Conservation (phyloP, 35 echinoderm and acorn worm genomes). For the Ptychodera flava region DNA sequence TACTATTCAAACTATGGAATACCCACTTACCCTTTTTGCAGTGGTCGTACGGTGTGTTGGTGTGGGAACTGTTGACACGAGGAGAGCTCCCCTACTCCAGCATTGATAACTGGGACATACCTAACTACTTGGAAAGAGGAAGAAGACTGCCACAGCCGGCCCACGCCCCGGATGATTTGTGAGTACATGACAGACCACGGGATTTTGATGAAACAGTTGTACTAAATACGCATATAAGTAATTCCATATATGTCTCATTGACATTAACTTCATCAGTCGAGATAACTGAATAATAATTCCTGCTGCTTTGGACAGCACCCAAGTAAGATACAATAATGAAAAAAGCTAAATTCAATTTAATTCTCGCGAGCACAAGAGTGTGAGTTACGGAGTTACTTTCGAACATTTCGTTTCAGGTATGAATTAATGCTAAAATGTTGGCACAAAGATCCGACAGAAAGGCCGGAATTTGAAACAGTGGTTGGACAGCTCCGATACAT, state of each 20-base stretch:
- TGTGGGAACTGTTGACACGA: too few species aligned
- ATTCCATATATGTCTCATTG: neutral
- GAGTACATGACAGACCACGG: constrained; percentile 19
- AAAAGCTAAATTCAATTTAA: neutral
- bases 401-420: constrained; percentile 30
- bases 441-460: constrained; percentile 55
- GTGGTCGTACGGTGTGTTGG: constrained; percentile 92
- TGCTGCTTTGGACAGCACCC: neutral
- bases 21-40: too few species aligned
- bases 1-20: too few species aligned
- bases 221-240: too few species aligned
- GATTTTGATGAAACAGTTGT: neutral
- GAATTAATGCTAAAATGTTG: constrained; percentile 83
- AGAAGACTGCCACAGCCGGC: constrained; percentile 73
- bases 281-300: neutral
- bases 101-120: constrained; percentile 85
- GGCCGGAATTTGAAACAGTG: constrained; percentile 59
- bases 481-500: constrained; percentile 48
- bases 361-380: neutral
- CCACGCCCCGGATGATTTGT: constrained; percentile 91
- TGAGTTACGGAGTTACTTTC: neutral
- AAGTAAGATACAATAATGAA: neutral
- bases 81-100: constrained; percentile 76
- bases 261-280: neutral
- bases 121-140: too few species aligned